Percentiles rank a stretch among this genome's conserved stretches.
Evolutionary conservation across 1,140 invertebrate genomes (phyloP).

Genomic region (Batillaria attramentaria): DNA sequence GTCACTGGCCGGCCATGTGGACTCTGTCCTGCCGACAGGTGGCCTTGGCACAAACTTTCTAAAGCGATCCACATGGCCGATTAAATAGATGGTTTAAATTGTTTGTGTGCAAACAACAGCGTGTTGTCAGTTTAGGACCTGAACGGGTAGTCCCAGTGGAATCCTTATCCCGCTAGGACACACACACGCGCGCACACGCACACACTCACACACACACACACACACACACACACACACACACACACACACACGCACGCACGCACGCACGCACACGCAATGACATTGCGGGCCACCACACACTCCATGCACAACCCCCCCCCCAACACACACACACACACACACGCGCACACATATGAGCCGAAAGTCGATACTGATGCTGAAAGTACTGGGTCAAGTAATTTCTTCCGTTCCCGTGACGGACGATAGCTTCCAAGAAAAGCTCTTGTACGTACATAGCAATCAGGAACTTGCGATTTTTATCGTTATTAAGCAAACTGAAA

Average conservation of each 20-base stretch:
- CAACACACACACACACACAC: not conserved
- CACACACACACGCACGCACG: not conserved
- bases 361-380: not conserved
- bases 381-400: no score
- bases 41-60: not conserved
- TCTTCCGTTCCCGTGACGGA: no score
- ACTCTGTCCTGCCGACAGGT: not conserved
- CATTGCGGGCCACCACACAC: not conserved
- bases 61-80: not conserved
- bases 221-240: not conserved
- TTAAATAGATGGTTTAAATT: no score
- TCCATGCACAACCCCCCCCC: not conserved
- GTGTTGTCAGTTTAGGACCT: no score
- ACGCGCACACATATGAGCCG: not conserved
- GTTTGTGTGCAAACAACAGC: no score
- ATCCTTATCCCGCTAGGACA: not conserved
- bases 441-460: not conserved
- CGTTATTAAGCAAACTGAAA: no score
- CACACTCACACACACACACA: conserved; percentile 13
- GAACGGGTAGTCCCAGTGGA: no score
- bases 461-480: no score
- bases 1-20: not conserved
- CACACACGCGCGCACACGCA: conserved; percentile 13
- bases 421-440: no score
- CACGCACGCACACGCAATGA: not conserved